phyloP scores from a whole-genome alignment of 2,113 vertebrate species.

The Pteruthius melanotis region DNA sequence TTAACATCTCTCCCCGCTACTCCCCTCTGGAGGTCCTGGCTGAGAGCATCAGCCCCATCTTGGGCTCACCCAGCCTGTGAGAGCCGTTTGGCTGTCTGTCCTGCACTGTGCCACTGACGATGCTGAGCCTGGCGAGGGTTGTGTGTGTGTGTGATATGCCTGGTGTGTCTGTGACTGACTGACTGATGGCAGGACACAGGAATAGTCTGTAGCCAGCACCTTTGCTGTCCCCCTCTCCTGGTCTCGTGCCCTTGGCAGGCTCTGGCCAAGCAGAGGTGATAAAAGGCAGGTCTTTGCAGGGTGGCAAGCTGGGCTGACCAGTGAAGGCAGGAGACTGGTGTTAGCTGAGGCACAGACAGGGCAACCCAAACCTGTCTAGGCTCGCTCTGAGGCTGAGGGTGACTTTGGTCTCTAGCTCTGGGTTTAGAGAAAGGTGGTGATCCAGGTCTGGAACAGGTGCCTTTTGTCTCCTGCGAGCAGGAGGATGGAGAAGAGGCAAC shows the following conservation, averaged over 20 bases:
- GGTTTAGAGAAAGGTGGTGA: neutral
- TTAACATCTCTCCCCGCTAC: slow-evolving; percentile 46
- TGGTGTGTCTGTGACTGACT: neutral
- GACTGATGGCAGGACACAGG: neutral
- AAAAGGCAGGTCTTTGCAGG: neutral
- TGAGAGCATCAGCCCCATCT: neutral
- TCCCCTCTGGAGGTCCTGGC: neutral
- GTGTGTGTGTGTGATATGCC: neutral
- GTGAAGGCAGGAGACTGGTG: neutral
- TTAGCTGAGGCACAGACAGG: neutral
- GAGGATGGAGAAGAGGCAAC: neutral
- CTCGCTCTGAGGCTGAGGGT: neutral
- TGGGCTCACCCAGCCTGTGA: neutral
- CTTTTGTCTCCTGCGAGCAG: neutral
- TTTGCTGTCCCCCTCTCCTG: neutral
- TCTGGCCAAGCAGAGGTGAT: neutral
- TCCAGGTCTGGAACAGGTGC: neutral
- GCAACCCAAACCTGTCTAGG: neutral
- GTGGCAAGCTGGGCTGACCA: neutral
- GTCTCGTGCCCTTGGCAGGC: fast-evolving
- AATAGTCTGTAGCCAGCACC: neutral
- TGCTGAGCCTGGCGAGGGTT: neutral
- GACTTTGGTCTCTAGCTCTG: neutral
- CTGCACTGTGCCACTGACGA: neutral
- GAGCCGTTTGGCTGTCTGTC: neutral